Conservation (phyloP, 2,797 vertebrate genomes). For the Scolopax bukidnonensis region DNA sequence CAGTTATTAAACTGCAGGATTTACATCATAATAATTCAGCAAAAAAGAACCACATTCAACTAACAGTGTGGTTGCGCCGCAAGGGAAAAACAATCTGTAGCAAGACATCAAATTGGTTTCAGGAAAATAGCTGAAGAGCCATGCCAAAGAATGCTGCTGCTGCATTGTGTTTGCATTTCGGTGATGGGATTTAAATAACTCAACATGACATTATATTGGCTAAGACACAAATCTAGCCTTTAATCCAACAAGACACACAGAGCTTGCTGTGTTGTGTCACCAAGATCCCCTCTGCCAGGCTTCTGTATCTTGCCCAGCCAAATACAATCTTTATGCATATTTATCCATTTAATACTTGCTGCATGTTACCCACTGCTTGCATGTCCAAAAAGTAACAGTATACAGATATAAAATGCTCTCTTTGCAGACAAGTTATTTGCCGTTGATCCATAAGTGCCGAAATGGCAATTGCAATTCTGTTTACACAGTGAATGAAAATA, state of each 20-base stretch:
- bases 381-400: conserved; percentile 12
- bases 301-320: conserved; percentile 46
- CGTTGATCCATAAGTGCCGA: not conserved
- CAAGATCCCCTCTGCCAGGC: conserved; percentile 51
- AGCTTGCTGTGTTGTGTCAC: conserved; percentile 61
- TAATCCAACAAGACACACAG: conserved; percentile 82
- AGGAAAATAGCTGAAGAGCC: conserved; percentile 56
- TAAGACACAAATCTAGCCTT: conserved; percentile 79
- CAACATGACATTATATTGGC: conserved; percentile 82
- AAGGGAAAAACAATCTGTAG: conserved; percentile 59
- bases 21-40: conserved; percentile 17
- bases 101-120: conserved; percentile 70
- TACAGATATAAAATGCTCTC: not conserved
- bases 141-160: conserved; percentile 62
- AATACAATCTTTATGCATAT: conserved; percentile 48
- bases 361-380: not conserved
- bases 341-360: conserved; percentile 64
- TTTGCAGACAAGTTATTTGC: not conserved
- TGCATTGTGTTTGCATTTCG: conserved; percentile 76
- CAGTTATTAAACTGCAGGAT: conserved; percentile 1
- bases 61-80: not conserved
- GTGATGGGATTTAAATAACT: conserved; percentile 85
- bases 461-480: not conserved
- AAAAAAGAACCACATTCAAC: not conserved
- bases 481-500: conserved; percentile 9